phyloP scores from a whole-genome alignment of 2,888 invertebrate genomes.

The Leuctra nigra region DNA sequence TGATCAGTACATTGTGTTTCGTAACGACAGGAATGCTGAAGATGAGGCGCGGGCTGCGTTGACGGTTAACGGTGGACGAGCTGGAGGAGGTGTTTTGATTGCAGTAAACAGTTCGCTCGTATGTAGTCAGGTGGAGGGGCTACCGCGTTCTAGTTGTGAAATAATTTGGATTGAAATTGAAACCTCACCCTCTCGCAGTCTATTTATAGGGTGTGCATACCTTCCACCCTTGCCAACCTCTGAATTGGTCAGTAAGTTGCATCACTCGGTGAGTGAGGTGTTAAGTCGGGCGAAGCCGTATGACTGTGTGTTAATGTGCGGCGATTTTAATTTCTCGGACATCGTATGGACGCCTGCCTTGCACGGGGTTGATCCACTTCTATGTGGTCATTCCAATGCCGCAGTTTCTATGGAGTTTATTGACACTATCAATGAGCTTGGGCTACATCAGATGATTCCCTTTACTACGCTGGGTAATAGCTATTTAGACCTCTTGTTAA shows the following conservation, averaged over 20 bases:
- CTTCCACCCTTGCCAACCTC: background rate
- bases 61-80: background rate
- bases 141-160: too few relatives aligned
- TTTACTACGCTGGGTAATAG: too few relatives aligned
- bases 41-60: background rate
- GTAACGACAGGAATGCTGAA: background rate
- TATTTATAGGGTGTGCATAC: background rate
- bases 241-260: background rate
- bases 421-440: too few relatives aligned
- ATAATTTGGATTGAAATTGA: too few relatives aligned
- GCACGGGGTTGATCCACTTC: too few relatives aligned
- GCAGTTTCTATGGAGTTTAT: too few relatives aligned
- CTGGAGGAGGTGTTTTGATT: background rate
- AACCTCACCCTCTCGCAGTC: too few relatives aligned
- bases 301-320: background rate
- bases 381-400: too few relatives aligned
- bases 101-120: background rate
- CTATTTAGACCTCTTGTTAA: too few relatives aligned
- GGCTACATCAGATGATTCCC: too few relatives aligned
- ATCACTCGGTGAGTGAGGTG: background rate
- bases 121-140: background rate
- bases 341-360: too few relatives aligned
- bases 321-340: background rate
- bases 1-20: background rate
- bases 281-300: background rate